Base-by-base conservation (phyloP, 2,888 invertebrate genomes). In the Pandemis cinnamomeana region DNA sequence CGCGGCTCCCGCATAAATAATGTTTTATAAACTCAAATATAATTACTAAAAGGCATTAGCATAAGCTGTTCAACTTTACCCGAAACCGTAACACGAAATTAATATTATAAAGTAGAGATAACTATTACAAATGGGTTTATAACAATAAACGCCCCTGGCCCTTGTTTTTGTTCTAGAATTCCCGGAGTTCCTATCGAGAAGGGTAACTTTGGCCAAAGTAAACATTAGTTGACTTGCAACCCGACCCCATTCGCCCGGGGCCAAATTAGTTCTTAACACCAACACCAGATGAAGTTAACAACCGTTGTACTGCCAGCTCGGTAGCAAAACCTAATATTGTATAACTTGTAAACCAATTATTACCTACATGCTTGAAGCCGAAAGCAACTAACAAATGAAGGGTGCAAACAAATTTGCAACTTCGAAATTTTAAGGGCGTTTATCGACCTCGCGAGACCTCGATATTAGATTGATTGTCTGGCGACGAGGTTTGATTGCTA, bases 161-260 rank as follows among this genome's bases (percentile, higher is more conserved):
- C 80, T 86, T 91, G 89, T 91, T 91, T 90, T 91, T 89, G 88
- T 89, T 88, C 82, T 76, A 76, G 79, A 83, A 83, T 84, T 83
- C 84, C 79, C 80, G 77, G 75, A 84, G 82, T 77, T 79, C 74
- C 77, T 77, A 78, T 77, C 79, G 78, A 73, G 76, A 71, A 71
- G 80, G 77, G 80, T 79, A 85, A 86, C 79, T 87, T 84, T 79
- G 80, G 76, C 78, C 82, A 82, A 82, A 83, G 82, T 83, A 86
- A 89, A 89, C 84, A 88, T 85, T 86, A 84, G 85, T 84, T 84
- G 82, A 80, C 81, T 84, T 82, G 67, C 67, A 71, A 71, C 71
- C 75, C 71, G 58, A 75, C 81, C 81, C 82, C 80, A 79, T 77
- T 78, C 79, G 82, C 82, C 79, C 71, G 71, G 72, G 79, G 83